Conservation (phyloP, 2,888 invertebrate species). For the Tetheella fluctuosa region DNA sequence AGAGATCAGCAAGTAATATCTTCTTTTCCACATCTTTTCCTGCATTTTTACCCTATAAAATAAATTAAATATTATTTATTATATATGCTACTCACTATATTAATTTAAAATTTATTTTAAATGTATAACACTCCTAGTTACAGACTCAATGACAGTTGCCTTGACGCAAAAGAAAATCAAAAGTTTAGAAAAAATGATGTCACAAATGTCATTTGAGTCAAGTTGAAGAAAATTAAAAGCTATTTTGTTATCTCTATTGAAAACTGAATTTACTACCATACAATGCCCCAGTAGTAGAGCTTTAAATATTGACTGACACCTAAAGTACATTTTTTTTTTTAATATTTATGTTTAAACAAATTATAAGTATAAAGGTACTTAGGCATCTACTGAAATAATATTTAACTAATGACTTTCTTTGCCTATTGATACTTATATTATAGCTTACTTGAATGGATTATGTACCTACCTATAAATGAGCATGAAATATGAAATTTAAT, state of each 20-base stretch:
- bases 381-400: no score
- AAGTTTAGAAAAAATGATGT: constrained; percentile 49
- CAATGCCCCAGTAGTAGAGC: background rate
- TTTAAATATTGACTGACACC: background rate
- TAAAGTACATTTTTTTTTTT: no score
- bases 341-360: no score
- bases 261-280: no score
- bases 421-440: no score
- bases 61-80: constrained; percentile 16
- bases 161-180: no score
- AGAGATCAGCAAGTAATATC: constrained; percentile 22
- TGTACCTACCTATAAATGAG: no score
- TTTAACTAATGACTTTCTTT: no score
- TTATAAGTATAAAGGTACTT: no score
- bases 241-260: background rate
- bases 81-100: background rate
- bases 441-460: no score
- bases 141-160: constrained; percentile 45
- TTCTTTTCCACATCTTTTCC: constrained; percentile 25
- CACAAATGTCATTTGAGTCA: constrained; percentile 42
- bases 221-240: constrained; percentile 34
- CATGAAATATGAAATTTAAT: no score
- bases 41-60: constrained; percentile 33
- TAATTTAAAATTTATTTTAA: background rate
- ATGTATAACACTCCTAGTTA: background rate